Evolutionary conservation across 1,140 invertebrate genomes (phyloP), one percentile per base, ranked within the genome.

Genomic region (Dinoponera quadriceps): DNA sequence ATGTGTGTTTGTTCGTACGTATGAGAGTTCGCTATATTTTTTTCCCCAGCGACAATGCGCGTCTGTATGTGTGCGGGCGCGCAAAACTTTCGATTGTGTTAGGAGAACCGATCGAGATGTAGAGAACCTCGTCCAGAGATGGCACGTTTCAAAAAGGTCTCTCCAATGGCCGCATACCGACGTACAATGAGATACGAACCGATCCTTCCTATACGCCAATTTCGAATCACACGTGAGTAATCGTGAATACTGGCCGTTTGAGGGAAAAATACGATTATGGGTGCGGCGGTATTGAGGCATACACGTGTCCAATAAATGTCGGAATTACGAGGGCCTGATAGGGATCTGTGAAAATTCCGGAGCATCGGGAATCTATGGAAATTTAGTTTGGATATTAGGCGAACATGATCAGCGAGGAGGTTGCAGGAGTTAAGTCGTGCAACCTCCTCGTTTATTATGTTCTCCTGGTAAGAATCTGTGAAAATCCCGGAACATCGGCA

Each of bases 41-140:
- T 63, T 22, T 16, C 2, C 48, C 7, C 78, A 49, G 25, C 60
- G 54, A 60, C 69, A 69, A 59, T 74, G 78, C 33, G 29, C 54
- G n/a, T 55, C 55, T 60, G 73, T 60, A 25, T 27, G 18, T 33
- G 33, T 59, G 14, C 59, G 57, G 54, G 57, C 16, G 55, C 16
- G 25, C 11, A 25, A 49, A 82, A 74, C 69, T 82, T 82, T 27
- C 60, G 66, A 73, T 62, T 51, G 55, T 62, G 48, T 74, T 51
- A 82, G 48, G 48, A 74, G 44, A 4, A 49, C 14, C 69, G 20
- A 62, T 27, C n/a, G 1, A 20, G 27, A 69, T 38, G 49, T 69
- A 44, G 51, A 44, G 51, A 57, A 57, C 55, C 22, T 71, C 49
- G 16, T 33, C 18, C 66, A 18, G 66, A 25, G 16, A 69, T n/a